Base-by-base conservation (phyloP, 1,140 invertebrate species). In the Musca vetustissima region DNA sequence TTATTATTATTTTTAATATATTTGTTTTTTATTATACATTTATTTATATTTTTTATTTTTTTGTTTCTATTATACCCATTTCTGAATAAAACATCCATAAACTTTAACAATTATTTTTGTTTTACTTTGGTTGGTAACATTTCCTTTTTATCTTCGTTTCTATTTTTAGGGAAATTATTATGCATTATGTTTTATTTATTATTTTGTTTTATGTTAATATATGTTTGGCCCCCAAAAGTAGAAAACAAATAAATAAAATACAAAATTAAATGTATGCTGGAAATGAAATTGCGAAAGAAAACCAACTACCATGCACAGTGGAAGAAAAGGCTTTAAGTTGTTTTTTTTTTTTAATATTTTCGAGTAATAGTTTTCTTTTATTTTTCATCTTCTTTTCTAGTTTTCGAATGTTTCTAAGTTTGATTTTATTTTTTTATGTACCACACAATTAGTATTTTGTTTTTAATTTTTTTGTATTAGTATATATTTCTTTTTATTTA, bases 191-290 rank as follows among this genome's bases (percentile, higher is more conserved):
- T 61, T n/a, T n/a, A n/a, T n/a, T n/a, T n/a, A n/a, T n/a, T 48
- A 1, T 64, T 66, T 50, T 50, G n/a, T 65, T 32, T 48, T 14
- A 21, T 50, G 25, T 50, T 50, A 49, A 50, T 52, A 19, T 61
- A 43, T 61, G 17, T 61, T 67, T 67, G 66, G 66, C 66, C 66
- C 66, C 66, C 66, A 52, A 67, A 67, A 67, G 53, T 24, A 66
- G 24, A 32, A 52, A 66, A 66, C n/a, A 48, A 52, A 19, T 17
- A 2, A 52, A 52, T 13, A 61, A 61, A 61, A n/a, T n/a, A n/a
- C n/a, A 61, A 36, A 61, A 21, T 43, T 4, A 61, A 36, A 61
- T 13, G 1, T 8, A 43, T 13, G 36, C 28, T 28, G 8, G 3
- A 28, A 43, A 7, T 43, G 36, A 43, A 43, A 28, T 28, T n/a